Percentiles rank a stretch among this genome's conserved stretches.
These are phyloP conservation scores for Polymixis flavicincta DNA, from an alignment of 2,888 invertebrate genomes.

Conservation along the genomic window DNA sequence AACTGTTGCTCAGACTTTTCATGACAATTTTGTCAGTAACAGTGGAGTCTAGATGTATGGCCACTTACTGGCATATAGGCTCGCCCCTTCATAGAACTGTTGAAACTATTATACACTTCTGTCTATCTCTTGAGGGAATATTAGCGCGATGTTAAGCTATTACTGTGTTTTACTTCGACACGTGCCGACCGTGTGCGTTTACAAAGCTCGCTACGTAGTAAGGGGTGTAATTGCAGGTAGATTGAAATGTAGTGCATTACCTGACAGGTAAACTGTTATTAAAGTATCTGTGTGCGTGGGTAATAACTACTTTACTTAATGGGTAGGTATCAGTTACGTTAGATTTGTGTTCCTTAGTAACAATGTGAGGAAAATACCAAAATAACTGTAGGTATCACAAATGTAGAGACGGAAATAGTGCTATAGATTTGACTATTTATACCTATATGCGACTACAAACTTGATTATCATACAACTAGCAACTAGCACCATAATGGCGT, in stretches of 20 bases:
- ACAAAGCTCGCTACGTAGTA: constrained; percentile 24
- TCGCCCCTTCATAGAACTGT: not conserved
- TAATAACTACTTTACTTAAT: constrained; percentile 29
- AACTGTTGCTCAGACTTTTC: not conserved
- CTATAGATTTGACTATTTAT: not conserved
- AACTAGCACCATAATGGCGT: too few relatives aligned
- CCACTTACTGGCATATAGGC: too few relatives aligned
- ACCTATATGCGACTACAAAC: not conserved
- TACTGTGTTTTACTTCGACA: constrained; percentile 19
- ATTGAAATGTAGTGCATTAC: constrained; percentile 41
- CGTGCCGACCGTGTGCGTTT: constrained; percentile 45
- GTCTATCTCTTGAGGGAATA: not conserved
- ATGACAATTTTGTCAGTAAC: too few relatives aligned
- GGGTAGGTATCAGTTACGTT: constrained; percentile 20
- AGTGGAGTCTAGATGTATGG: not conserved
- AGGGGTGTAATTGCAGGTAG: constrained; percentile 34
- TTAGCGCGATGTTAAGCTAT: not conserved
- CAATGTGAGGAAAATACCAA: not conserved
- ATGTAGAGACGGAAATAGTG: not conserved
- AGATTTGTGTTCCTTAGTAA: not conserved
- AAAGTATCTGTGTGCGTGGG: constrained; percentile 14
- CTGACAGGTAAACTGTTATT: constrained; percentile 49
- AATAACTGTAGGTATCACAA: not conserved
- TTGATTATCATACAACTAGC: not conserved
- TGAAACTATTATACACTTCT: not conserved